Evolutionary conservation across 2,113 vertebrate species (phyloP).

Genomic region (Brachypteracias leptosomus): DNA sequence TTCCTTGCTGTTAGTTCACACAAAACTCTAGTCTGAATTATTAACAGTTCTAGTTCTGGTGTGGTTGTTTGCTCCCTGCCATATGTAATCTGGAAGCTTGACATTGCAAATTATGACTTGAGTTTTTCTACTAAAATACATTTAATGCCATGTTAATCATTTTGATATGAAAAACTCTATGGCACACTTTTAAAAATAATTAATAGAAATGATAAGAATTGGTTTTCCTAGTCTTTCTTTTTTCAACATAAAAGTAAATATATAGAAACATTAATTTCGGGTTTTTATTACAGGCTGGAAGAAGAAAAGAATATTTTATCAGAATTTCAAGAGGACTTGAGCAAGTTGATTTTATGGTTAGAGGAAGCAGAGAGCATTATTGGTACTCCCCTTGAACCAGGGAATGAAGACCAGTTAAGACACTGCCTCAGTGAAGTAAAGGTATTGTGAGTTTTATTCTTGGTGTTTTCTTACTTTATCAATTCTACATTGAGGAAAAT

Average conservation of each 20-base stretch:
- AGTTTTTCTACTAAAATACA: not conserved
- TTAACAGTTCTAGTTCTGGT: not conserved
- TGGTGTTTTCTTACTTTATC: not conserved
- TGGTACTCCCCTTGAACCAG: constrained; percentile 76
- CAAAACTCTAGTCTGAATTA: not conserved
- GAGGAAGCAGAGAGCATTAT: constrained; percentile 78
- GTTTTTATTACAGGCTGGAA: constrained; percentile 75
- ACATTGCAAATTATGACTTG: not conserved
- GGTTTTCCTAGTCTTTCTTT: not conserved
- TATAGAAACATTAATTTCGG: not conserved
- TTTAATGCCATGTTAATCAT: not conserved
- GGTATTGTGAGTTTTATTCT: constrained; percentile 74
- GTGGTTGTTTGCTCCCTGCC: not conserved
- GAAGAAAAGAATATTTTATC: constrained; percentile 81
- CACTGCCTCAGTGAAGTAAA: constrained; percentile 87
- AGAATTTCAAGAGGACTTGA: constrained; percentile 85
- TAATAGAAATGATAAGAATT: not conserved
- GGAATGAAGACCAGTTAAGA: constrained; percentile 86
- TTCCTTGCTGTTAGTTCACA: not conserved
- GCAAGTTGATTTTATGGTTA: constrained; percentile 87
- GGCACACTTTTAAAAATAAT: not conserved
- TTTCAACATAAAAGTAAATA: not conserved
- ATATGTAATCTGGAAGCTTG: not conserved
- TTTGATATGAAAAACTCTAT: not conserved
- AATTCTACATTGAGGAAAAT: not conserved